phyloP scores from a whole-genome alignment of 2,888 invertebrate species.

The Bellardia bayeri region DNA sequence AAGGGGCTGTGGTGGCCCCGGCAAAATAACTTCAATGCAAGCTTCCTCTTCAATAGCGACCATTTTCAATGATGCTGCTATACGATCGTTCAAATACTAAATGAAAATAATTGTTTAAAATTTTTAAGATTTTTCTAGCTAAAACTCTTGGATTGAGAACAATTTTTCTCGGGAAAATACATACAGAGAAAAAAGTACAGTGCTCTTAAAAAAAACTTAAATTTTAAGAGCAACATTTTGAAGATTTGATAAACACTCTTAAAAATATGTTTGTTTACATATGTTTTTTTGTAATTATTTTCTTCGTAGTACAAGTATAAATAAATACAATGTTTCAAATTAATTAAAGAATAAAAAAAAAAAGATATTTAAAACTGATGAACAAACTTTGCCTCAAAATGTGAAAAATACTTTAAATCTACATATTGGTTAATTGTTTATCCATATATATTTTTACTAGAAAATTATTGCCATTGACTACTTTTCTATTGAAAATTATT shows the following conservation, averaged over 20 bases:
- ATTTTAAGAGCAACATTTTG: neutral
- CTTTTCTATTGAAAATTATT: no score
- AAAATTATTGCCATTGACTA: no score
- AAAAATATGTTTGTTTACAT: neutral
- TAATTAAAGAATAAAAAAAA: neutral
- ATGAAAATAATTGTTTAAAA: slow-evolving; percentile 20
- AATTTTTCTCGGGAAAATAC: neutral
- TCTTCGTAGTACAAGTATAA: neutral
- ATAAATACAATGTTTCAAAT: neutral
- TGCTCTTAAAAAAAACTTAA: neutral
- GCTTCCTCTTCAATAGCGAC: slow-evolving; percentile 50
- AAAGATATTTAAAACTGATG: neutral
- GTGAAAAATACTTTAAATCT: no score
- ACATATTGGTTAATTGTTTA: no score
- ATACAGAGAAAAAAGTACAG: neutral
- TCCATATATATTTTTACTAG: no score
- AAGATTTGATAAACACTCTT: neutral
- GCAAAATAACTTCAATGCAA: slow-evolving; percentile 53
- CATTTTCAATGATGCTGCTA: slow-evolving; percentile 10
- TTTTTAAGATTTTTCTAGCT: neutral
- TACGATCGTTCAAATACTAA: slow-evolving; percentile 24
- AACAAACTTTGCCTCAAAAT: neutral
- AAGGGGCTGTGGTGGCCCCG: slow-evolving; percentile 67
- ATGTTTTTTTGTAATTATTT: neutral
- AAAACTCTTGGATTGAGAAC: neutral